Evolutionary conservation across 2,113 vertebrate genomes (phyloP), one percentile per base, ranked within the genome.

Genomic region (Lasiurus cinereus): DNA sequence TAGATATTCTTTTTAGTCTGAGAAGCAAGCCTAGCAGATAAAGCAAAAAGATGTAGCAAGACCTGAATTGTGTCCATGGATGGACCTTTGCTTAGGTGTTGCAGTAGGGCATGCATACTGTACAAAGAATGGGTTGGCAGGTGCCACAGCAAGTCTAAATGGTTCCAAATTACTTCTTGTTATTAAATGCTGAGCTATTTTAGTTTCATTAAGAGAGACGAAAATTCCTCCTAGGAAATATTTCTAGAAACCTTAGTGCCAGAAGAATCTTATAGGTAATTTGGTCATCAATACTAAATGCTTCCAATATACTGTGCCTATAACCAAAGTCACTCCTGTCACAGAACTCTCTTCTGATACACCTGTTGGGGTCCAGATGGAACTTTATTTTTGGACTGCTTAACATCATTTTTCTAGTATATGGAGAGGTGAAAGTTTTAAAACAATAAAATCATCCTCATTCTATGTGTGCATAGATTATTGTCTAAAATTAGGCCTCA

Each of bases 1-100:
- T 69, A 84, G 74, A 54, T 84, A 43, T 73, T 91, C 21, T 31
- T 66, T 90, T 89, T 67, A 89, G 66, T 59, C 52, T 76, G 70
- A 70, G 54, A 46, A 50, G 54, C 11, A 72, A 70, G 78, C 46
- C 67, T 66, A 46, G 52, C 79, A 91, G 70, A 6, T 52, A 52
- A 39, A 39, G 39, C 39, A 39, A 39, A 39, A 5, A 39, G 39
- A 39, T 39, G 39, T 39, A 39, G 39, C 39, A 39, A 39, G 62
- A 84, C 33, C 4, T 3, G 22, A 39, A 31, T 3, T 76, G 31
- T 33, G 48, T 33, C 74, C 72, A 9, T 2, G 29, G 79, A 7
- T 10, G 43, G 85, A n/a, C 50, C 52, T 62, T 56, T 50, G 33
- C 69, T 76, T 11, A 52, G 59, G 39, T 52, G 39, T 4, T 77